Evolutionary conservation across 2,888 invertebrate genomes (phyloP).

Genomic region (Galerucella nymphaeae): DNA sequence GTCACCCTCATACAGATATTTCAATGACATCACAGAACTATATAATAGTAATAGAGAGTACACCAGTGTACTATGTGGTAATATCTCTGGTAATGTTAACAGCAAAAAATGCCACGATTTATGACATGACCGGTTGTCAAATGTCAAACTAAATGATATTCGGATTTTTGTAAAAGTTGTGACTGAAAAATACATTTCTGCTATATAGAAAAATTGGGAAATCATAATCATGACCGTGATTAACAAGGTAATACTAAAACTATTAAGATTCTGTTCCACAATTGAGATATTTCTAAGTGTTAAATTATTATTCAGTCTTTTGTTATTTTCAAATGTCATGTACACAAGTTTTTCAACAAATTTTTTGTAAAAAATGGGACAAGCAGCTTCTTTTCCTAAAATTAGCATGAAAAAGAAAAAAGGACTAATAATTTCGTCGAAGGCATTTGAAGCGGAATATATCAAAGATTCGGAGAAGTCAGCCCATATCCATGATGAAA

Average conservation of each 20-base stretch:
- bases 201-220: conserved; percentile 10
- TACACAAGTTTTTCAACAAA: conserved; percentile 32
- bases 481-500: not conserved
- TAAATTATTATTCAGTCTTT: conserved; percentile 33
- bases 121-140: not conserved
- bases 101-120: not conserved
- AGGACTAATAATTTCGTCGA: not conserved
- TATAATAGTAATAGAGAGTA: no score
- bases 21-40: no score
- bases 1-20: no score
- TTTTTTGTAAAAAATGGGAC: conserved; percentile 49
- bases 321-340: conserved; percentile 42
- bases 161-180: conserved; percentile 27
- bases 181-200: conserved; percentile 14
- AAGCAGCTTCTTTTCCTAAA: conserved; percentile 45
- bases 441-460: not conserved
- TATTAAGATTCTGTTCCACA: conserved; percentile 18
- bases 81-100: no score
- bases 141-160: conserved; percentile 46
- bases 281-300: conserved; percentile 24
- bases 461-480: not conserved
- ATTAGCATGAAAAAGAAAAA: conserved; percentile 15
- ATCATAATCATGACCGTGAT: conserved; percentile 50
- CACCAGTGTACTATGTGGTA: no score
- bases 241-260: conserved; percentile 49